phyloP scores from a whole-genome alignment of 2,888 invertebrate species.

The Lithosia quadra region DNA sequence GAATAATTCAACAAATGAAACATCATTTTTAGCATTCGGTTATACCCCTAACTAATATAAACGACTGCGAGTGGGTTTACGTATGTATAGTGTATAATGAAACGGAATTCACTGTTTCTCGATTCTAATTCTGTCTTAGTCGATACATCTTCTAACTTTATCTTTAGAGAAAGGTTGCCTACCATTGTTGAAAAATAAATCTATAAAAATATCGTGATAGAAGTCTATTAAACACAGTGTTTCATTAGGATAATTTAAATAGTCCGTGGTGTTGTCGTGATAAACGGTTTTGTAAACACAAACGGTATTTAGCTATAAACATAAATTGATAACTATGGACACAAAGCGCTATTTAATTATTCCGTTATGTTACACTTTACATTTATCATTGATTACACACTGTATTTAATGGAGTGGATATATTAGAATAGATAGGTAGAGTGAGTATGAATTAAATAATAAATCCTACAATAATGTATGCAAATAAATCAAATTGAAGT shows the following conservation, averaged over 20 bases:
- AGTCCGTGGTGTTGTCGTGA: conserved; percentile 8
- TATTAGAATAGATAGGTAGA: not conserved
- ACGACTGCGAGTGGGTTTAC: too few relatives aligned
- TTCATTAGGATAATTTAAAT: conserved; percentile 15
- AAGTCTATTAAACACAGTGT: conserved; percentile 14
- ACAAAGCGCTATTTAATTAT: not conserved
- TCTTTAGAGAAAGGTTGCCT: not conserved
- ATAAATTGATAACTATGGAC: conserved; percentile 7
- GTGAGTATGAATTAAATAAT: not conserved
- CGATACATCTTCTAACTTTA: too few relatives aligned
- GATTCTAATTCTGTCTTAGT: too few relatives aligned
- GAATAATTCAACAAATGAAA: too few relatives aligned
- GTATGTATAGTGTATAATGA: too few relatives aligned
- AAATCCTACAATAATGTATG: not conserved
- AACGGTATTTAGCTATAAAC: conserved; percentile 8
- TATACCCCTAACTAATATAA: too few relatives aligned
- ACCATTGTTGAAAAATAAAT: not conserved
- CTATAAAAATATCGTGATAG: conserved; percentile 1
- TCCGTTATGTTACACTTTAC: not conserved
- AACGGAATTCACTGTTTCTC: too few relatives aligned
- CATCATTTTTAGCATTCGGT: too few relatives aligned
- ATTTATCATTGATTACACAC: not conserved
- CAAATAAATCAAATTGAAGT: not conserved
- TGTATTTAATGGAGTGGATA: not conserved
- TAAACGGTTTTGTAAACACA: conserved; percentile 7